phyloP scores from a whole-genome alignment of 1,140 invertebrate genomes.

The Cydia splendana region DNA sequence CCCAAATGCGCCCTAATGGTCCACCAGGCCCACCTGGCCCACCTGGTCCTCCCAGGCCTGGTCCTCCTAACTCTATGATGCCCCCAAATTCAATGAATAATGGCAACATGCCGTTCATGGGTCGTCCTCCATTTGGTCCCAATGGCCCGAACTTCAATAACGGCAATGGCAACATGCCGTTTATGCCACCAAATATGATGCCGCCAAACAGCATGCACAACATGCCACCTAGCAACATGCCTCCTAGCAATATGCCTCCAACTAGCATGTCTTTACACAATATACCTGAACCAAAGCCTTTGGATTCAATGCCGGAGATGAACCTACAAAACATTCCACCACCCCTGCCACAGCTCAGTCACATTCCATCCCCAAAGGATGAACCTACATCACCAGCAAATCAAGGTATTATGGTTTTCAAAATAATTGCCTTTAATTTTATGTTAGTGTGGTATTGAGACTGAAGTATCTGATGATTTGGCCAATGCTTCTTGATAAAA shows the following conservation, averaged over 20 bases:
- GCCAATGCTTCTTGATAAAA: neutral
- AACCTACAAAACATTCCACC: conserved; percentile 65
- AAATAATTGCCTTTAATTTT: conserved; percentile 40
- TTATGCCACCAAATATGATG: conserved; percentile 46
- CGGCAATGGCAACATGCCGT: conserved; percentile 48
- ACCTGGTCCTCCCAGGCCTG: conserved; percentile 43
- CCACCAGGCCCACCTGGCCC: conserved; percentile 41
- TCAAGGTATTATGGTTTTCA: conserved; percentile 22
- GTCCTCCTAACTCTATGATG: conserved; percentile 53
- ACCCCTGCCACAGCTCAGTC: conserved; percentile 57
- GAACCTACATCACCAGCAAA: conserved; percentile 52
- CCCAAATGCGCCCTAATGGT: conserved; percentile 64
- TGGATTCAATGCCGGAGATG: conserved; percentile 49
- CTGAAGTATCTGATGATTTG: neutral
- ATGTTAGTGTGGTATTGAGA: neutral
- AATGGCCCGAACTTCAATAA: conserved; percentile 46
- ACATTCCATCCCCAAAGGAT: conserved; percentile 65
- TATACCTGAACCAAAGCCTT: conserved; percentile 57
- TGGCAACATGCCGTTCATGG: conserved; percentile 54
- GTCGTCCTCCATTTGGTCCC: conserved; percentile 47
- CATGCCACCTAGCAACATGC: conserved; percentile 43
- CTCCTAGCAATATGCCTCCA: conserved; percentile 42
- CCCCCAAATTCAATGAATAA: conserved; percentile 52
- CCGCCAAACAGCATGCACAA: conserved; percentile 43
- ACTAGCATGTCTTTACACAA: conserved; percentile 40